Evolutionary conservation across 2,113 vertebrate genomes (phyloP), one percentile per base, ranked within the genome.

Genomic region (Eleginops maclovinus): DNA sequence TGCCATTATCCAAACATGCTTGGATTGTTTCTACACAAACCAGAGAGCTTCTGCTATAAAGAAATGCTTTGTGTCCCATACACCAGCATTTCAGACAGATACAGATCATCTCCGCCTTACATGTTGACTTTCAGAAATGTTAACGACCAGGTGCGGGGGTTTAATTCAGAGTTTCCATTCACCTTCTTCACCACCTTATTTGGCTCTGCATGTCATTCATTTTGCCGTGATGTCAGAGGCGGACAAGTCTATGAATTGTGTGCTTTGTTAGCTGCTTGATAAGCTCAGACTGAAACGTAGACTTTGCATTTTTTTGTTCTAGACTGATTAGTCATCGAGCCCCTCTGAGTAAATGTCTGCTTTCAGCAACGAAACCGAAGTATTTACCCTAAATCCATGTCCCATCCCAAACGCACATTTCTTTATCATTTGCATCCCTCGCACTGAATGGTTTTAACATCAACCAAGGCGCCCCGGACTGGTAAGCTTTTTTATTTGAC

Each of bases 81-180:
- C n/a, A 61, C 14, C 26, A 53, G 28, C 19, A 40, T 4, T 62
- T 69, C 28, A 83, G 47, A 51, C 65, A 22, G 58, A 81, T 28
- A 62, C n/a, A 67, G 51, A 84, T 79, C 49, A 50, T 56, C 28
- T 53, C 55, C 65, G 36, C 74, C 10, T 17, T 24, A 56, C 44
- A 21, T 69, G 28, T 63, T 53, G 53, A 61, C 63, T 75, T 76
- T 74, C 21, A 71, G 49, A 74, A 63, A 77, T 50, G 51, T 71
- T 85, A 90, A 89, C 79, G 78, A 87, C 77, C 75, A 90, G 89
- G 88, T 90, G 79, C 40, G 62, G 69, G 1, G 9, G 19, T 81
- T 88, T n/a, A 62, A 80, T 79, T 69, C 65, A 75, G 14, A 53
- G 70, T n/a, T 68, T 72, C 69, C 44, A 12, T 72, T 75, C 66